phyloP scores from a whole-genome alignment of 2,113 vertebrate genomes.

The Osmerus mordax region DNA sequence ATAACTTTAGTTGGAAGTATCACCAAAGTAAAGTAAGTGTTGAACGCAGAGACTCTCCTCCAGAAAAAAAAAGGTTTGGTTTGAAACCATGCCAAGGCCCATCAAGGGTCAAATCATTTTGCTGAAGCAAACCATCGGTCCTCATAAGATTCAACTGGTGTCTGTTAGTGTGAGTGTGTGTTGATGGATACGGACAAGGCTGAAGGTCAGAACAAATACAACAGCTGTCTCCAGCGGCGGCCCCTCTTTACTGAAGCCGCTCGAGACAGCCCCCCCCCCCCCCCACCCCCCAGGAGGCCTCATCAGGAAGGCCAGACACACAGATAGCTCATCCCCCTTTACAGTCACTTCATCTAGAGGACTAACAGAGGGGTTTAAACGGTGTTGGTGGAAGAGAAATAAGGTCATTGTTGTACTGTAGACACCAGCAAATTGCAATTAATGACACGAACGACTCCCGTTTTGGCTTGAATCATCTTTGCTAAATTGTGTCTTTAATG shows the following conservation, averaged over 20 bases:
- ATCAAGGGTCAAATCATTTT: no score
- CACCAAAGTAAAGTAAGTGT: background rate
- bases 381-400: background rate
- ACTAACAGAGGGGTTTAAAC: background rate
- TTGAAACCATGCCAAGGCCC: no score
- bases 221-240: no score
- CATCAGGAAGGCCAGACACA: background rate
- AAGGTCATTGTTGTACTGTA: background rate
- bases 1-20: no score
- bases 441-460: background rate
- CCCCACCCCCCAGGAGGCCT: background rate
- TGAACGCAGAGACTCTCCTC: background rate
- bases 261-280: background rate
- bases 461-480: background rate
- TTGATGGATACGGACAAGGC: background rate
- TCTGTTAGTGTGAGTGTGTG: background rate
- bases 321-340: background rate
- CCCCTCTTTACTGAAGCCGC: background rate
- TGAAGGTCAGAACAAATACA: no score
- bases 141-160: background rate
- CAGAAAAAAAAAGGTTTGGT: no score
- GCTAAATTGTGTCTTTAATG: no score
- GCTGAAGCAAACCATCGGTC: no score
- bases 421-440: background rate
- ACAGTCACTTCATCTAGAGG: background rate